phyloP scores from a whole-genome alignment of 2,113 vertebrate species.

The Hucho hucho region DNA sequence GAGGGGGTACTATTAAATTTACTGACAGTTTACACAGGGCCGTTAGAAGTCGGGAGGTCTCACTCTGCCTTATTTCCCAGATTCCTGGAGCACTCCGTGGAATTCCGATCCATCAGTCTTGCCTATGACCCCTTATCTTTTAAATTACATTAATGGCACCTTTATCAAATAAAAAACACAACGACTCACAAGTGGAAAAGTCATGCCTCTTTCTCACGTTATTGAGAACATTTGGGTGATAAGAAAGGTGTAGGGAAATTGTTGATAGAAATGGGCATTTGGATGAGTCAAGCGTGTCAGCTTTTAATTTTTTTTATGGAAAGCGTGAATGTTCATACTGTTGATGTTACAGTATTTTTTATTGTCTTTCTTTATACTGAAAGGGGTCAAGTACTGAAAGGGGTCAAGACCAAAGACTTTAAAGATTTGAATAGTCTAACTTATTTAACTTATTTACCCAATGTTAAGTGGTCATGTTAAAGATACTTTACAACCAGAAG shows the following conservation, averaged over 20 bases:
- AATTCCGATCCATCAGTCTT: conserved; percentile 9
- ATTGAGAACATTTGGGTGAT: conserved; percentile 1
- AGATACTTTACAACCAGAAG: no score
- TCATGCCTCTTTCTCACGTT: neutral
- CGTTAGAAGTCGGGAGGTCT: neutral
- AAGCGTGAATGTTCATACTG: conserved; percentile 10
- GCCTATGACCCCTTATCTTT: conserved; percentile 16
- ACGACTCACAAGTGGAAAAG: conserved; percentile 24
- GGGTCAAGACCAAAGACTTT: neutral
- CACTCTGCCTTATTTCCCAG: neutral
- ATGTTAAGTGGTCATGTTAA: no score
- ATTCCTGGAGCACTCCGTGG: neutral
- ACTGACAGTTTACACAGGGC: neutral
- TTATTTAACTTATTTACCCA: no score
- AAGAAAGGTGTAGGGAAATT: conserved; percentile 14
- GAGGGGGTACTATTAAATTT: neutral
- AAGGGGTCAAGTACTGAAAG: conserved; percentile 30
- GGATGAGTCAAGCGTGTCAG: conserved; percentile 4
- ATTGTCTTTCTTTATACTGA: conserved; percentile 9
- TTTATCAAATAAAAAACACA: conserved; percentile 35
- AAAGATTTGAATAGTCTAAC: no score
- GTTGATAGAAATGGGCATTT: conserved; percentile 13
- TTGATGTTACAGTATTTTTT: conserved; percentile 26
- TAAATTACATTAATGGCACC: conserved; percentile 21
- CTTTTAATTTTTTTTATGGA: conserved; percentile 33